Percentiles rank a stretch among this genome's conserved stretches.
These are phyloP conservation scores for Heliconius nattereri DNA, from an alignment of 1,140 invertebrate species.

Conservation along the genomic window DNA sequence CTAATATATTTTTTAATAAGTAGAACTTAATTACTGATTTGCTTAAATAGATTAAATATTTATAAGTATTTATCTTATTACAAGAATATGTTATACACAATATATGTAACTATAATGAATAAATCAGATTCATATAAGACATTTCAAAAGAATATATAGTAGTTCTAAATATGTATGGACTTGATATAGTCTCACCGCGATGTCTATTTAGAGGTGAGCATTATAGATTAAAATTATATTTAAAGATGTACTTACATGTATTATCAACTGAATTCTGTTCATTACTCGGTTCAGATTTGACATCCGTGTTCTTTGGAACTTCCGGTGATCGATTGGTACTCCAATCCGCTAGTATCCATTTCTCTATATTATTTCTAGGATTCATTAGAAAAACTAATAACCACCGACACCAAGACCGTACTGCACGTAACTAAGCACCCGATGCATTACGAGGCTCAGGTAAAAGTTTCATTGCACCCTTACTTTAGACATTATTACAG, in stretches of 20 bases:
- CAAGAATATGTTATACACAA: too few relatives aligned
- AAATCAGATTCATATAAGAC: not conserved
- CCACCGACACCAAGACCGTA: conserved; percentile 32
- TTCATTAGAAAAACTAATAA: conserved; percentile 44
- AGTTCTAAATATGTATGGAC: not conserved
- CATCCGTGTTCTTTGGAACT: conserved; percentile 37
- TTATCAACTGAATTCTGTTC: conserved; percentile 3
- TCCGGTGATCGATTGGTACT: conserved; percentile 40
- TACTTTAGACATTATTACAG: conserved; percentile 62
- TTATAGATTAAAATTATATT: not conserved
- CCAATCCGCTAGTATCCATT: conserved; percentile 66
- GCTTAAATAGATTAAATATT: too few relatives aligned
- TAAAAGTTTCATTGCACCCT: conserved; percentile 76
- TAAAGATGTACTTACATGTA: conserved; percentile 25
- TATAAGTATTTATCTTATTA: not conserved
- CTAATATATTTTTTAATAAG: too few relatives aligned
- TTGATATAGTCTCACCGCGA: too few relatives aligned
- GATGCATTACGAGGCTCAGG: conserved; percentile 58
- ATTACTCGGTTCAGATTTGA: conserved; percentile 16
- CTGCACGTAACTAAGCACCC: conserved; percentile 43
- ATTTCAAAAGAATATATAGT: not conserved
- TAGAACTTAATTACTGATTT: too few relatives aligned
- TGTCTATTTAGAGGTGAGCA: not conserved
- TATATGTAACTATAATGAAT: not conserved
- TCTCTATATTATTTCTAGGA: conserved; percentile 50